phyloP scores from a whole-genome alignment of 2,797 vertebrate species.

The Vespertilio murinus region DNA sequence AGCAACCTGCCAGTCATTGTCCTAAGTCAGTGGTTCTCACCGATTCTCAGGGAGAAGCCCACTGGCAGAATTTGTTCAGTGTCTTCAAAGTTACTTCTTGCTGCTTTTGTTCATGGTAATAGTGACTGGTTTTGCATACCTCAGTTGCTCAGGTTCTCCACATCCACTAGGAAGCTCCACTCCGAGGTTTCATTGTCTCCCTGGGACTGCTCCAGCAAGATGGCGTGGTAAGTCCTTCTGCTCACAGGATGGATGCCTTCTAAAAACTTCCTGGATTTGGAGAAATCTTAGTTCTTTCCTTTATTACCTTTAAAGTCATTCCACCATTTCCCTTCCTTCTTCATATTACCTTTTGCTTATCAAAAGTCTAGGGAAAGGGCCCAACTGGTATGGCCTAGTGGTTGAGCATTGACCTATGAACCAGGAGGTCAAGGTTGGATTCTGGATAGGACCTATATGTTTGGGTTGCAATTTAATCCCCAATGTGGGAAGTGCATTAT shows the following conservation, averaged over 20 bases:
- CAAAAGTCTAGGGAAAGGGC: neutral
- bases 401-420: no score
- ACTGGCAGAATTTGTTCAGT: neutral
- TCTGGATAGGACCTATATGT: no score
- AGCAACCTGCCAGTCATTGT: neutral
- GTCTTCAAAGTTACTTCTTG: neutral
- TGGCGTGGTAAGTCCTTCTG: accelerated
- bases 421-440: no score
- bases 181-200: neutral
- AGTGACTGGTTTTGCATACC: neutral
- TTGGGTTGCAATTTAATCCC: no score
- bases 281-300: neutral
- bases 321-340: neutral
- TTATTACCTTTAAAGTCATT: neutral
- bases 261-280: neutral
- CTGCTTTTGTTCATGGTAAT: neutral
- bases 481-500: no score
- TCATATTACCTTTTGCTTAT: neutral
- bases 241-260: neutral
- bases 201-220: neutral
- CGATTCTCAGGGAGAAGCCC: neutral
- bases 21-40: neutral
- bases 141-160: neutral
- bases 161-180: neutral
- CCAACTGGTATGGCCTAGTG: no score